Evolutionary conservation across 2,797 vertebrate species (phyloP).

Genomic region (Danionella dracula): DNA sequence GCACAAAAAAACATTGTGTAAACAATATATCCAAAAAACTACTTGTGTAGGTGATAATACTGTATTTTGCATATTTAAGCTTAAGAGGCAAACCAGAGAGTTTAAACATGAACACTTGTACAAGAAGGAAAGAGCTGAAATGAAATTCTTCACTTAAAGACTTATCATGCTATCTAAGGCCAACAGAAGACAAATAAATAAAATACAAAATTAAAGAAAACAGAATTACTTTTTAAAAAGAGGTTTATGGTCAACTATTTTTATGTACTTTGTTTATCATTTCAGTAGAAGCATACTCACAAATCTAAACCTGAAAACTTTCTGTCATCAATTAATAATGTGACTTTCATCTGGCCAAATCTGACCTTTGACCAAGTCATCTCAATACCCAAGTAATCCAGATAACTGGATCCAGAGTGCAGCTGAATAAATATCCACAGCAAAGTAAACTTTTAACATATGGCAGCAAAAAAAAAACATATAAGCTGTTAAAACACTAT

Average conservation of each 20-base stretch:
- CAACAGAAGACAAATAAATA: constrained; percentile 23
- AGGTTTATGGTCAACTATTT: neutral
- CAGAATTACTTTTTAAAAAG: neutral
- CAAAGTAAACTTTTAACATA: constrained; percentile 32
- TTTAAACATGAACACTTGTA: too few species aligned
- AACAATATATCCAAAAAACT: too few species aligned
- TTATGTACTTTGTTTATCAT: neutral
- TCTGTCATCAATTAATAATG: constrained; percentile 35
- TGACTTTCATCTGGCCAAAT: constrained; percentile 39
- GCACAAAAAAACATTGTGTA: neutral
- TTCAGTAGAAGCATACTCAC: too few species aligned
- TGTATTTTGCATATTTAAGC: constrained; percentile 27
- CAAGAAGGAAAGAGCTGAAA: too few species aligned
- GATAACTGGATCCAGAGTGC: constrained; percentile 28
- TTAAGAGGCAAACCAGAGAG: neutral
- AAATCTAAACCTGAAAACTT: neutral
- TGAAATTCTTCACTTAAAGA: constrained; percentile 3
- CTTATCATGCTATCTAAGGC: constrained; percentile 20
- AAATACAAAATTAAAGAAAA: constrained; percentile 2
- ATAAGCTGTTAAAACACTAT: too few species aligned
- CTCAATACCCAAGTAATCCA: constrained; percentile 33
- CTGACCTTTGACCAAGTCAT: constrained; percentile 38
- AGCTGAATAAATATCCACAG: constrained; percentile 51
- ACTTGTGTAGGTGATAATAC: too few species aligned
- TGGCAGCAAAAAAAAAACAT: constrained; percentile 3